phyloP scores from a whole-genome alignment of 2,113 vertebrate genomes.

The Pituophis catenifer region DNA sequence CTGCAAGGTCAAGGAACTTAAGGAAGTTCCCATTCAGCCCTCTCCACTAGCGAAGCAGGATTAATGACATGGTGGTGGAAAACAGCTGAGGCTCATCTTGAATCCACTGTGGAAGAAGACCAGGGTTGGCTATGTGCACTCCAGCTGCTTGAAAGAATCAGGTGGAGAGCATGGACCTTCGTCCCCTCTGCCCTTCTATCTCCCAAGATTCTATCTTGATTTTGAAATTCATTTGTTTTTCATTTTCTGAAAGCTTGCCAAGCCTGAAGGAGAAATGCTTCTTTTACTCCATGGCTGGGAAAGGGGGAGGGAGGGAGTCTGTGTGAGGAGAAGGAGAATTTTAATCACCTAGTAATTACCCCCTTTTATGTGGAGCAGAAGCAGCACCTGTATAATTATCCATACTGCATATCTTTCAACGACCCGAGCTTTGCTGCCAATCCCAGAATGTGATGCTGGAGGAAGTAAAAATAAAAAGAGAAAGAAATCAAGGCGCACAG shows the following conservation, averaged over 20 bases:
- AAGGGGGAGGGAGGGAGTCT: neutral
- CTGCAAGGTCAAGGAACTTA: slow-evolving; percentile 29
- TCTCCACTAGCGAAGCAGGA: neutral
- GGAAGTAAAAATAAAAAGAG: neutral
- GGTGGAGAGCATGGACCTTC: slow-evolving; percentile 1
- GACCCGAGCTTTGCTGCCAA: neutral
- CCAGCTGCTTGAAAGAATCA: slow-evolving; percentile 7
- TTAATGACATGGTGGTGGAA: slow-evolving; percentile 17
- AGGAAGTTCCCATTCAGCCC: slow-evolving; percentile 21
- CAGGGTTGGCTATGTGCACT: neutral
- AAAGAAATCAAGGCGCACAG: slow-evolving; percentile 19
- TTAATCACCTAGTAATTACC: slow-evolving; percentile 8
- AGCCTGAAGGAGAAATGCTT: neutral
- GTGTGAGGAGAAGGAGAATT: slow-evolving; percentile 15
- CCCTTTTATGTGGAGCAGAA: neutral
- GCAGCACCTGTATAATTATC: slow-evolving; percentile 24
- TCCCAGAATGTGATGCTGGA: neutral
- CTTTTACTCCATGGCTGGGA: neutral
- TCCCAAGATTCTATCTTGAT: neutral
- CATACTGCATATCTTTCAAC: slow-evolving; percentile 11
- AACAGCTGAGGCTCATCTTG: slow-evolving; percentile 38
- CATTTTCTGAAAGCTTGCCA: neutral
- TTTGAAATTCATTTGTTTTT: neutral
- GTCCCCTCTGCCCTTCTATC: neutral
- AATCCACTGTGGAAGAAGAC: slow-evolving; percentile 7